Evolutionary conservation across 2,888 invertebrate genomes (phyloP), one percentile per base, ranked within the genome.

Genomic region (Protonemura montana): DNA sequence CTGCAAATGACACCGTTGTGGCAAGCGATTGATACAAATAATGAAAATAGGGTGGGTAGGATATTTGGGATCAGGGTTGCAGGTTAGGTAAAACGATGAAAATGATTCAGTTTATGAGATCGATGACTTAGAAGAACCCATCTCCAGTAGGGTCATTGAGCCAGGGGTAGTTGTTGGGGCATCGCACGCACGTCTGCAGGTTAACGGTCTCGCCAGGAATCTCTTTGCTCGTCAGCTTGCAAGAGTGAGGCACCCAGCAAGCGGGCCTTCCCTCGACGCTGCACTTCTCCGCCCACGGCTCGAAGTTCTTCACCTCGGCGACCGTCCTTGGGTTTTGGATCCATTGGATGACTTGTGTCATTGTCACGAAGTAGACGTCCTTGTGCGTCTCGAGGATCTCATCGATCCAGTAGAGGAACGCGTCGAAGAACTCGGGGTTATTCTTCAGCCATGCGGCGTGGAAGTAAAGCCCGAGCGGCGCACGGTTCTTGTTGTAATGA

Each of bases 281-380:
- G 90, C 98, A 98, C 94, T 97, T 97, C 92, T 98, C 98, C 94
- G 96, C 96, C 97, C 98, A 98, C 84, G 97, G 96, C 91, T 98
- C 97, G 92, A 98, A 98, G 93, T 95, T 97, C 93, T 97, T 97
- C 85, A 96, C 95, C 91, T 97, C 97, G 86, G 94, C 93, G 89
- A 96, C 91, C 21, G 97, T 97, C 87, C 96, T 94, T 82, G 98
- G 98, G 91, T 97, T 97, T 91, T 98, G 98, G 90, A 98, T 97
- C 98, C 98, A 98, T 91, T 98, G 98, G 89, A 98, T 97, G 7
- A 97, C 97, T 91, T 97, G 97, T n/a, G 98, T 98, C 97, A 97
- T 98, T 87, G 98, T 98, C 25, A 97, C 97, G 91, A 98, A 98
- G 92, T 97, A 98, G 13, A 98, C 98, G 90, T 98, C 98, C 89